Percentiles rank a stretch among this genome's conserved stretches.
These are phyloP conservation scores for Mormyrus proboscirostris DNA, from an alignment of 2,797 vertebrate species.

Conservation along the genomic window DNA sequence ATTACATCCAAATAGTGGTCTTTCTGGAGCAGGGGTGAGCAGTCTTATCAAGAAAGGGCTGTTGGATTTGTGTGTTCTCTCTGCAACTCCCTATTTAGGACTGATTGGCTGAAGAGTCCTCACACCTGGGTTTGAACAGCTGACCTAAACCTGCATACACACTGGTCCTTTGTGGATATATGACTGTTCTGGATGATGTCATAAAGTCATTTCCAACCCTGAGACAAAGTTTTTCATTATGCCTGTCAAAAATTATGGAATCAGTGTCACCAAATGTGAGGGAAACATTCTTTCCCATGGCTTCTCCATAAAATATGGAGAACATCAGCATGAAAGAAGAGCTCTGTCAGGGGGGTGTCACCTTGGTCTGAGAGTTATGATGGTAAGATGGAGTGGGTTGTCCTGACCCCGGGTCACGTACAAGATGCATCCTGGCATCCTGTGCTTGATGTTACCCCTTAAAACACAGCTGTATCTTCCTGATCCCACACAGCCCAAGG, in stretches of 20 bases:
- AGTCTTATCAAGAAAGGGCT: neutral
- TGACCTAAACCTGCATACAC: neutral
- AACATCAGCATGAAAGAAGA: neutral
- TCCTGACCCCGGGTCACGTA: neutral
- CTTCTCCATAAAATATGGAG: neutral
- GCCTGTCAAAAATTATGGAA: neutral
- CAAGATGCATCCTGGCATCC: neutral
- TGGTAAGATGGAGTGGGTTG: neutral
- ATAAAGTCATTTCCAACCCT: neutral
- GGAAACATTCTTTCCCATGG: neutral
- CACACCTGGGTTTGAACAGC: neutral
- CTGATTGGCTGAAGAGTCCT: neutral
- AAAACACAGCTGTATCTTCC: neutral
- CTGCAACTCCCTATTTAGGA: neutral
- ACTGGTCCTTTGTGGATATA: neutral
- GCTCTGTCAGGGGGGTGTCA: neutral
- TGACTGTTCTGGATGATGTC: neutral
- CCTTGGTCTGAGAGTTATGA: neutral
- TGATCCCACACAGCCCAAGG: neutral
- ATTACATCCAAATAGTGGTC: neutral
- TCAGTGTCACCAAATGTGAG: neutral
- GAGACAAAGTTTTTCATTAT: neutral
- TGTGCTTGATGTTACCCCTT: neutral
- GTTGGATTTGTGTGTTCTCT: neutral
- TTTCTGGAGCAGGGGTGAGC: neutral